These are phyloP conservation scores for Caracal caracal DNA, from an alignment of 2,113 vertebrate genomes.

Conservation along the genomic window DNA sequence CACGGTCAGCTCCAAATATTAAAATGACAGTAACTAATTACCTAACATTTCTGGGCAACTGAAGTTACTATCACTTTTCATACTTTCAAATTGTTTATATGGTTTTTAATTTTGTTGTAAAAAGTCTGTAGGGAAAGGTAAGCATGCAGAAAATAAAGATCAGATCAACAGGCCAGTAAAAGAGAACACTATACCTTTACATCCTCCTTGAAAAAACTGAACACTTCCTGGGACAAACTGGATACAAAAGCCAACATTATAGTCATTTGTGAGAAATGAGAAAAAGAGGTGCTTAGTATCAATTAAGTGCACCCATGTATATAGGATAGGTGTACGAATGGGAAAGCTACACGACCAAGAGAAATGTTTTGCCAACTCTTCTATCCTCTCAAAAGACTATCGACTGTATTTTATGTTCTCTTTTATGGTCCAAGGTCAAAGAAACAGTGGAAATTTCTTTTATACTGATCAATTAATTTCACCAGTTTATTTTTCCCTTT, in stretches of 20 bases:
- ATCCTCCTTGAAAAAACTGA: background rate
- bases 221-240: background rate
- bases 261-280: background rate
- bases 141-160: background rate
- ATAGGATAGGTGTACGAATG: background rate
- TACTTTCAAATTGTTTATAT: background rate
- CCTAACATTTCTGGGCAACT: background rate
- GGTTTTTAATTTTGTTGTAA: background rate
- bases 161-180: background rate
- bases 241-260: background rate
- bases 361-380: background rate
- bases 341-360: background rate
- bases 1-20: background rate
- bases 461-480: conserved; percentile 4
- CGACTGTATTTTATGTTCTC: background rate
- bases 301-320: background rate
- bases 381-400: background rate
- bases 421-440: background rate
- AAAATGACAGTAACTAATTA: background rate
- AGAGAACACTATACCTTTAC: background rate
- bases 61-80: background rate
- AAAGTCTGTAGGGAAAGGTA: background rate
- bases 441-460: background rate
- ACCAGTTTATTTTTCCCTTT: background rate
- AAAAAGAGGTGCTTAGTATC: background rate